phyloP scores from a whole-genome alignment of 2,113 vertebrate species.

The Ceratotherium simum region DNA sequence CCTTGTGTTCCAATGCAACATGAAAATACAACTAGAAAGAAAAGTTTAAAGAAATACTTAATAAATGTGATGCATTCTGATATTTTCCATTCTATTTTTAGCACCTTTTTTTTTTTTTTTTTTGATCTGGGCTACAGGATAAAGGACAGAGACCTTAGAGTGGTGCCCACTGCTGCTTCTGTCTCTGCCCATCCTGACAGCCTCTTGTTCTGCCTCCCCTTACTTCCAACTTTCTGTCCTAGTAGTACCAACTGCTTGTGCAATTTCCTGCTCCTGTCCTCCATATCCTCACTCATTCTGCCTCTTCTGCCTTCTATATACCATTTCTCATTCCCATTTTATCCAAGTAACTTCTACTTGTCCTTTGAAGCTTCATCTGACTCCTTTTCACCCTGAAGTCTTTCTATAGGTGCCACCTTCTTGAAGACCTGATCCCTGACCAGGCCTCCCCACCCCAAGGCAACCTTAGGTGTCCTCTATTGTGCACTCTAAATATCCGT shows the following conservation, averaged over 20 bases:
- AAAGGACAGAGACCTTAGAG: not conserved
- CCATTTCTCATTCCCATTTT: not conserved
- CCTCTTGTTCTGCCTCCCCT: not conserved
- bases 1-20: not conserved
- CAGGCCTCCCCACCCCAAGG: not conserved
- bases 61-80: not conserved
- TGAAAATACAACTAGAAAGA: not conserved
- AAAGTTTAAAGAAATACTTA: not conserved
- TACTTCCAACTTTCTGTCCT: not conserved
- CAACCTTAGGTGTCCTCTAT: not conserved
- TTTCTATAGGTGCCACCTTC: not conserved
- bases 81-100: not conserved
- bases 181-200: not conserved
- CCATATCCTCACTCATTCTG: not conserved
- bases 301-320: not conserved
- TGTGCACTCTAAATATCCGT: not conserved
- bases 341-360: not conserved
- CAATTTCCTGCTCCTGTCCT: not conserved
- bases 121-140: not conserved
- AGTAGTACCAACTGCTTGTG: not conserved
- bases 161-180: not conserved
- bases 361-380: not conserved
- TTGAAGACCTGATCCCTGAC: not conserved
- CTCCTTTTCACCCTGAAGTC: not conserved
- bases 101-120: not conserved